These are phyloP conservation scores for Callithrix jacchus DNA, from an alignment of 2,113 vertebrate species.

Conservation along the genomic window DNA sequence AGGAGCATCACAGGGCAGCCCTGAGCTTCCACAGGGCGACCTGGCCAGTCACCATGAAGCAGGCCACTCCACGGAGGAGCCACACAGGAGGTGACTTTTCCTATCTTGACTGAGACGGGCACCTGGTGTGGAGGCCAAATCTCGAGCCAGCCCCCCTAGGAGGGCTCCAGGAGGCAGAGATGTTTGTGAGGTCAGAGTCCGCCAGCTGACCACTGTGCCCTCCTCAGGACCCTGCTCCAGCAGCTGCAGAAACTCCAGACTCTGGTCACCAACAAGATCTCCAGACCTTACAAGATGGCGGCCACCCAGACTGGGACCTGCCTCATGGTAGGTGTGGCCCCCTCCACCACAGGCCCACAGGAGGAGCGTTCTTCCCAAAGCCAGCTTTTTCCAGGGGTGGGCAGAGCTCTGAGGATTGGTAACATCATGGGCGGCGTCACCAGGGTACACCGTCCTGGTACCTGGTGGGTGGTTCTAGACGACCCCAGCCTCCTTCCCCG, in stretches of 20 bases:
- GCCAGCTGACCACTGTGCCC: not conserved
- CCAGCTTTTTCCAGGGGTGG: not conserved
- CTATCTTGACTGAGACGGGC: not conserved
- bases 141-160: not conserved
- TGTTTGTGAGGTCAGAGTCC: not conserved
- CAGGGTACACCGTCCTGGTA: too few relatives aligned
- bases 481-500: not conserved
- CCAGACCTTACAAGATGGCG: conserved; percentile 92
- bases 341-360: not conserved
- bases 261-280: conserved; percentile 91
- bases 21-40: not conserved
- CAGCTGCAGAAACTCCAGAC: conserved; percentile 93
- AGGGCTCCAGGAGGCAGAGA: not conserved
- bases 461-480: not conserved
- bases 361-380: not conserved
- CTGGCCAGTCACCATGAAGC: not conserved
- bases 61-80: not conserved
- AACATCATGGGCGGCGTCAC: rapidly evolving
- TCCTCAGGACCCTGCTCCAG: conserved; percentile 90
- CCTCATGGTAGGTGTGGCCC: conserved; percentile 87
- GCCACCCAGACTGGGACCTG: conserved; percentile 94
- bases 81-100: not conserved
- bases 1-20: not conserved
- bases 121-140: not conserved
- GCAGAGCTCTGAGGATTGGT: not conserved